These are phyloP conservation scores for Agelas oroides DNA, from an alignment of 37 sponge, comb jelly and placozoan species.

Conservation along the genomic window DNA sequence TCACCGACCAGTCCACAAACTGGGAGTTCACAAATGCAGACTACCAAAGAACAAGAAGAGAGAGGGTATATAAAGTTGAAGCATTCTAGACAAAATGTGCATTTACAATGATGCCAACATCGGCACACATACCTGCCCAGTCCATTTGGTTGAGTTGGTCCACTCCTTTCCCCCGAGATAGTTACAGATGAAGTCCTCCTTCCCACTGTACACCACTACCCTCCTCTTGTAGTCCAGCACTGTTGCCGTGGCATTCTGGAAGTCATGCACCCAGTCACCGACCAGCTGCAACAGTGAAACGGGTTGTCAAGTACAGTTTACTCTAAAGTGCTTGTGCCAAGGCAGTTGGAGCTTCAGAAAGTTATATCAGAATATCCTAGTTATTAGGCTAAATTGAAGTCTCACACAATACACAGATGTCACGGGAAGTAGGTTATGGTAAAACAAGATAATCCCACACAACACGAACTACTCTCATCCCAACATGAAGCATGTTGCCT, in stretches of 20 bases:
- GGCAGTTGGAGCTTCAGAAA: neutral
- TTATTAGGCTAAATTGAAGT: no score
- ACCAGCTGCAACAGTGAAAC: constrained; percentile 36
- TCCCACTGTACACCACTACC: constrained; percentile 86
- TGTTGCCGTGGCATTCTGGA: constrained; percentile 47
- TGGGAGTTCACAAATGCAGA: constrained; percentile 33
- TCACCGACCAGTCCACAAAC: constrained; percentile 38
- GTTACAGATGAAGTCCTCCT: constrained; percentile 85
- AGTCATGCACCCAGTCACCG: constrained; percentile 78
- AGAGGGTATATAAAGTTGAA: neutral
- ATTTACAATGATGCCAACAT: no score
- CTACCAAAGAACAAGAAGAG: neutral
- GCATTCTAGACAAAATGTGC: no score
- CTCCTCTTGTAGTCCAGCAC: constrained; percentile 40
- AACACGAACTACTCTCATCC: no score
- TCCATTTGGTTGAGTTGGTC: constrained; percentile 72
- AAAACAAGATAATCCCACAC: no score
- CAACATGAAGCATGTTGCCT: no score
- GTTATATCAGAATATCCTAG: neutral
- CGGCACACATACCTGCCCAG: constrained; percentile 46
- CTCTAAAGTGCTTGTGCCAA: neutral
- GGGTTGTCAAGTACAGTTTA: neutral
- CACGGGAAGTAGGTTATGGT: no score
- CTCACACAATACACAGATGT: no score
- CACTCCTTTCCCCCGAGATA: constrained; percentile 78